These are phyloP conservation scores for Sciurus vulgaris DNA, from an alignment of 2,797 vertebrate species.

Conservation along the genomic window DNA sequence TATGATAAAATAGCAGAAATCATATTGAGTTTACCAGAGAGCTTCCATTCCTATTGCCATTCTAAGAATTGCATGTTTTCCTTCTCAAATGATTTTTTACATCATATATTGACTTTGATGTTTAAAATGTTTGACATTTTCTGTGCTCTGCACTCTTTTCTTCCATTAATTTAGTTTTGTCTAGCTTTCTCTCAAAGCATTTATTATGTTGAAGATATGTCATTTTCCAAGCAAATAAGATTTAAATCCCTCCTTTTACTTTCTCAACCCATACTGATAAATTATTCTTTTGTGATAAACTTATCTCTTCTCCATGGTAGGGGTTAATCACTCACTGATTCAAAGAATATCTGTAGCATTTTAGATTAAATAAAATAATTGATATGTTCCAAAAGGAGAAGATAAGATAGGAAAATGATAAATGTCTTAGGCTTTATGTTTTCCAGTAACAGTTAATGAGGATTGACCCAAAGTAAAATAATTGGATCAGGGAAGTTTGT, in stretches of 20 bases:
- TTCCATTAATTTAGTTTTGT: constrained; percentile 13
- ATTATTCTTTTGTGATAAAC: constrained; percentile 63
- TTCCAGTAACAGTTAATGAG: constrained; percentile 67
- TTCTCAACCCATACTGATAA: background rate
- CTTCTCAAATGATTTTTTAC: background rate
- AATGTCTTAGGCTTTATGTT: constrained; percentile 46
- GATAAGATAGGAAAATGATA: constrained; percentile 70
- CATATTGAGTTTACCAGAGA: background rate
- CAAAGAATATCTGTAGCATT: constrained; percentile 47
- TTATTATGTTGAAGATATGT: constrained; percentile 2
- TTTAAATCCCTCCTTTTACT: constrained; percentile 44
- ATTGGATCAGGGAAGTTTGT: constrained; percentile 62
- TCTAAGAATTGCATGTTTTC: background rate
- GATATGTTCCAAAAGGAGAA: constrained; percentile 18
- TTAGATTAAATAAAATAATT: constrained; percentile 63
- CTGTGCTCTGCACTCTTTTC: background rate
- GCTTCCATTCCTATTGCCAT: background rate
- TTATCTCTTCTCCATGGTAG: constrained; percentile 58
- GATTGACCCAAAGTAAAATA: constrained; percentile 49
- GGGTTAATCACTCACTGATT: constrained; percentile 44
- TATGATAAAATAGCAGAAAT: background rate
- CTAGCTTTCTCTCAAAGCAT: background rate
- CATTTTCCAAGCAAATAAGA: constrained; percentile 17
- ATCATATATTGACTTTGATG: background rate
- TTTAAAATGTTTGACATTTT: constrained; percentile 10